These are phyloP conservation scores for Aphaenogaster ashmeadi DNA, from an alignment of 1,140 invertebrate species.

Conservation along the genomic window DNA sequence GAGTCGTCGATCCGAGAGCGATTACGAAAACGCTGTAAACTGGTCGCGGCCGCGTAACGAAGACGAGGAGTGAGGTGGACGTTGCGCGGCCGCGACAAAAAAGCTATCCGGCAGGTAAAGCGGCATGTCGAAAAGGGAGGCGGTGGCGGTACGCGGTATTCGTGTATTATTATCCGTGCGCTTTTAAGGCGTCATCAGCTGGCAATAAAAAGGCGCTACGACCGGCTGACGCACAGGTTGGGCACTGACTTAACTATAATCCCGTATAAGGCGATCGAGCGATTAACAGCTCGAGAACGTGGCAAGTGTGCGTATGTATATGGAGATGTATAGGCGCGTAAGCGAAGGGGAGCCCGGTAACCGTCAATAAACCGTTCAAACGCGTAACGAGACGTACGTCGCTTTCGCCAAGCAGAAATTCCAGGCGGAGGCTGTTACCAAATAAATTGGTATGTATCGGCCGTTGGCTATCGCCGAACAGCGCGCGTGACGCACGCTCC, in stretches of 20 bases:
- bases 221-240: conserved; percentile 62
- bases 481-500: conserved; percentile 70
- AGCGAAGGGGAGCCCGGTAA: conserved; percentile 75
- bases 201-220: conserved; percentile 73
- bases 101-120: conserved; percentile 27
- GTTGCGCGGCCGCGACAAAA: conserved; percentile 4
- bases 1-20: not conserved
- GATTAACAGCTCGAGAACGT: conserved; percentile 81
- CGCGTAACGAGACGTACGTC: conserved; percentile 77
- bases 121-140: conserved; percentile 58
- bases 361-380: conserved; percentile 81
- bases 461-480: conserved; percentile 58
- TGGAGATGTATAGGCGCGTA: conserved; percentile 40
- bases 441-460: conserved; percentile 76
- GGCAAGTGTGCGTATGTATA: conserved; percentile 50
- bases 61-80: conserved; percentile 19
- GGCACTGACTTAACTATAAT: conserved; percentile 68
- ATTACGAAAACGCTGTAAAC: conserved; percentile 28
- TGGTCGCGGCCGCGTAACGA: not conserved
- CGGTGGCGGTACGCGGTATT: conserved; percentile 61
- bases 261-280: conserved; percentile 78
- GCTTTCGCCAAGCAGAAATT: conserved; percentile 68
- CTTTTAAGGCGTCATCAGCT: conserved; percentile 80
- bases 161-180: conserved; percentile 80
- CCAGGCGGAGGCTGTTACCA: conserved; percentile 60